phyloP scores from a whole-genome alignment of 1,140 invertebrate species.

The Ceratoteleas bidentatus region DNA sequence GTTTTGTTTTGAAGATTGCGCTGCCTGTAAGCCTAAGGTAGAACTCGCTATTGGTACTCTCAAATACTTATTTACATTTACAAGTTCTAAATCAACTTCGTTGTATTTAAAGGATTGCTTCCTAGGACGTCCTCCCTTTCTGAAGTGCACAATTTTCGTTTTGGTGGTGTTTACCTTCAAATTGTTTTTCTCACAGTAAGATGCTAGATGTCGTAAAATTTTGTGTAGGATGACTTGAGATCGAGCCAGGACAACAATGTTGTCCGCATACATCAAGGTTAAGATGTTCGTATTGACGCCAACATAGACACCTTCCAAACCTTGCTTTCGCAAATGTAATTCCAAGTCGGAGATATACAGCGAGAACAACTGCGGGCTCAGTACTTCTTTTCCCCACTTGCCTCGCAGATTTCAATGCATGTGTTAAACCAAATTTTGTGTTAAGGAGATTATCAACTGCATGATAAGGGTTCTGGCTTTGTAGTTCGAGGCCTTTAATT shows the following conservation, averaged over 20 bases:
- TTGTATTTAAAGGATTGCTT: no score
- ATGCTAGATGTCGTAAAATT: neutral
- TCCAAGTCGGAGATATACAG: neutral
- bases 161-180: neutral
- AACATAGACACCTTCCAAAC: neutral
- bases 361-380: neutral
- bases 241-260: neutral
- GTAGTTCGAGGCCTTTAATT: no score
- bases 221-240: neutral
- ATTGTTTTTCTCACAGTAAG: neutral
- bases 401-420: no score
- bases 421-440: no score
- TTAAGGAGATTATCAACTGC: no score
- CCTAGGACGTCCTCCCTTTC: neutral
- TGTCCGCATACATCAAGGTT: neutral
- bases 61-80: no score
- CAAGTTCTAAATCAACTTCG: no score
- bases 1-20: no score
- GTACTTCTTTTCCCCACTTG: neutral
- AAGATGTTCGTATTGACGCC: neutral
- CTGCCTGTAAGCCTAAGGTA: no score
- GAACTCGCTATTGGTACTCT: no score
- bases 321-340: neutral
- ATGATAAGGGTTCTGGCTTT: no score
- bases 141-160: neutral